Base-by-base conservation (phyloP, 2,797 vertebrate genomes). In the Myripristis murdjan region DNA sequence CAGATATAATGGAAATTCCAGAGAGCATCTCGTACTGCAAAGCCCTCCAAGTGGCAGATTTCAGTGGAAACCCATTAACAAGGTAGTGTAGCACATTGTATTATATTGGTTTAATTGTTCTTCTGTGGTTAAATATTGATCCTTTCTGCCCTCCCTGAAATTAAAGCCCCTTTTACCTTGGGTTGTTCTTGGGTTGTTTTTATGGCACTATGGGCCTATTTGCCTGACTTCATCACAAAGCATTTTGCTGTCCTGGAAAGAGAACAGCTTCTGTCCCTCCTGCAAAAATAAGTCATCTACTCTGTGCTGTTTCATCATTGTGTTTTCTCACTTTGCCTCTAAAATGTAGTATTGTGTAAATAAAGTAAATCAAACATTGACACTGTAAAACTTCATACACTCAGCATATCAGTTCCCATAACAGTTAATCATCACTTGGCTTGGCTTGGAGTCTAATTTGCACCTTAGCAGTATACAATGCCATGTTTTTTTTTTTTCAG, bases 1-100 rank as follows among this genome's bases (percentile, higher is more conserved):
- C 92, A 99, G 98, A 99, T 92, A 98, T 99, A 90, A 93, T 96
- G 78, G 98, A 98, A 93, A 97, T 99, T 91, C 98, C 98, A 89
- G 98, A 99, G 85, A 98, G 93, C 90, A 99, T 99, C 96, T 97
- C 97, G 28, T 94, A 96, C 91, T 99, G 98, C 93, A 99, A 96
- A 96, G 94, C 95, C 68, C 96, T 99, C 72, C 97, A 99, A 93
- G 92, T 99, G 80, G 98, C 97, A 89, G 98, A 99, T 93, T 99
- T 99, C 93, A 99, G 98, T 86, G 98, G 98, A 84, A 99, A 99
- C 93, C 98, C 98, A 73, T 91, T 99, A 89, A 96, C 95, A 83
- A 98, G 97, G 98, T 99, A 96, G 14, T 60, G 1, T n/a, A n/a
- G 22, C 43, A 26, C 10, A 60, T 16, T 8, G 48, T 28, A 58